phyloP scores from a whole-genome alignment of 2,888 invertebrate genomes.

The Cylloceria caligata region DNA sequence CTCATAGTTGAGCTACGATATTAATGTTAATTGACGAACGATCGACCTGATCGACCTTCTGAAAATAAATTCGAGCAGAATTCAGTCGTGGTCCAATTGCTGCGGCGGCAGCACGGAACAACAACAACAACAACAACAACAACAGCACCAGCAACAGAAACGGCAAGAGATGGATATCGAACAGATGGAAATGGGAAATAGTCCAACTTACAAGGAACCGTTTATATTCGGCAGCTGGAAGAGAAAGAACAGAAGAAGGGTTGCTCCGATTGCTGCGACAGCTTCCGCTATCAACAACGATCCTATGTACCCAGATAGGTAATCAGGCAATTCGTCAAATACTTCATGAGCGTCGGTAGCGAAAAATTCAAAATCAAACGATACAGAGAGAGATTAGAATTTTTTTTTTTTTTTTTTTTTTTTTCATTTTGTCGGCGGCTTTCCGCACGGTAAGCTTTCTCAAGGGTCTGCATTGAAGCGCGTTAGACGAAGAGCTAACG shows the following conservation, averaged over 20 bases:
- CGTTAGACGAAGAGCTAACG: slow-evolving; percentile 35
- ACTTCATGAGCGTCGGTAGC: neutral
- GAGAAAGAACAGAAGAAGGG: slow-evolving; percentile 53
- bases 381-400: too few relatives aligned
- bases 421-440: neutral
- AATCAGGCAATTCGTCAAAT: neutral
- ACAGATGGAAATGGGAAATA: slow-evolving; percentile 52
- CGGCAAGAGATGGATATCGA: slow-evolving; percentile 61
- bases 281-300: slow-evolving; percentile 40
- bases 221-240: slow-evolving; percentile 67
- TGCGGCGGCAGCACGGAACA: slow-evolving; percentile 54
- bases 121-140: slow-evolving; percentile 43
- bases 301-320: slow-evolving; percentile 38
- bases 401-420: neutral
- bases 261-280: neutral
- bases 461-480: slow-evolving; percentile 52
- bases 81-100: slow-evolving; percentile 61
- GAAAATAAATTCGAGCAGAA: slow-evolving; percentile 66
- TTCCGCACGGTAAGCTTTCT: slow-evolving; percentile 11
- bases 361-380: neutral
- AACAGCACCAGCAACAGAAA: slow-evolving; percentile 43
- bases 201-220: slow-evolving; percentile 42
- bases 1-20: neutral
- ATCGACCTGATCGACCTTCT: slow-evolving; percentile 60
- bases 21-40: slow-evolving; percentile 14